Conservation (phyloP, 2,797 vertebrate genomes). For the Ibycter americanus region DNA sequence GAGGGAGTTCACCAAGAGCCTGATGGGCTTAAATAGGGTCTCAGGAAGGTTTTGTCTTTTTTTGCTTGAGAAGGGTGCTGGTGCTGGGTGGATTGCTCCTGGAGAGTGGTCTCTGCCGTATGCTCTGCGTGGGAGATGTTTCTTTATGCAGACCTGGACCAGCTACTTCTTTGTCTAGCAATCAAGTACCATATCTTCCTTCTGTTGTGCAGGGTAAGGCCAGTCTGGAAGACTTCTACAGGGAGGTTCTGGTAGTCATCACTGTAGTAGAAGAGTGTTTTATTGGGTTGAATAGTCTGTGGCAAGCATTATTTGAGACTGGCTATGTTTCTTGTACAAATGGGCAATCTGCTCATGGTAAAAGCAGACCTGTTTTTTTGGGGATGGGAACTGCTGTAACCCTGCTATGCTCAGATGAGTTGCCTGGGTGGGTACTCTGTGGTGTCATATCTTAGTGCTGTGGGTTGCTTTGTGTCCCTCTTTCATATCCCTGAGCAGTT, state of each 20-base stretch:
- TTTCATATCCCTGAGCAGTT: background rate
- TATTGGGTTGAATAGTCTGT: background rate
- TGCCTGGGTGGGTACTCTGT: background rate
- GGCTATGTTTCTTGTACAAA: background rate
- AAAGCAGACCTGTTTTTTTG: background rate
- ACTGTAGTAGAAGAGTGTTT: background rate
- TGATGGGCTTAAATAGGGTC: background rate
- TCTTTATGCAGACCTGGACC: background rate
- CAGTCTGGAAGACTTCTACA: background rate
- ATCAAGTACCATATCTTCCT: background rate
- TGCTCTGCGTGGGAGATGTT: background rate
- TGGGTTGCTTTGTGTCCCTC: background rate
- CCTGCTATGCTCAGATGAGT: background rate
- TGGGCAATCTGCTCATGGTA: background rate
- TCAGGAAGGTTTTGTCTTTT: accelerated
- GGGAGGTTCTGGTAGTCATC: background rate
- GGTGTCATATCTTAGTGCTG: background rate
- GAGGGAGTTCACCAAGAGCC: background rate
- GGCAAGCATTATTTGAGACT: background rate
- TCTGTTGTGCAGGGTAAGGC: background rate
- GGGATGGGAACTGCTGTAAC: background rate
- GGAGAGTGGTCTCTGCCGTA: accelerated
- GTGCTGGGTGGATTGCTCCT: background rate
- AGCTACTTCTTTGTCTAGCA: background rate
- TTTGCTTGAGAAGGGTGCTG: background rate